Base-by-base conservation (phyloP, 2,797 vertebrate genomes). In the Limosa lapponica region DNA sequence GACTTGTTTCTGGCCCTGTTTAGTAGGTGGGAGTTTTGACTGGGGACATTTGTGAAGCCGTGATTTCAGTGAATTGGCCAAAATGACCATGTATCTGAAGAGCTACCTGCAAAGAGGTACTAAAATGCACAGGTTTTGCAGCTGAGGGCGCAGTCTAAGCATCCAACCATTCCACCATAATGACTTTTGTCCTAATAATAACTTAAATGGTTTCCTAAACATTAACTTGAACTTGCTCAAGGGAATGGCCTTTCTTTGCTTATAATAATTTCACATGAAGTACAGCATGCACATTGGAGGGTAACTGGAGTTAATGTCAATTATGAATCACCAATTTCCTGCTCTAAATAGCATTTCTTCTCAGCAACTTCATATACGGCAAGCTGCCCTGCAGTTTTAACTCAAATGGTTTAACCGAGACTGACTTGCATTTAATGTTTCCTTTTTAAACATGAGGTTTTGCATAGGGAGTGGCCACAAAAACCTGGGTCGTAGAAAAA, bases 161-260 rank as follows among this genome's bases (percentile, higher is more conserved):
- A 52, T 95, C 86, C 8, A n/a, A 86, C 91, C 91, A 85, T 87
- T 89, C 81, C 74, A 82, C 41, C 1, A 2, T 39, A 94, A 78
- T 89, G 91, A 84, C 91, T 96, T 91, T 93, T 64, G 71, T 93
- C 91, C 96, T 78, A 96, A 86, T 85, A 97, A 84, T 54, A 87
- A 43, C 67, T 92, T 74, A 87, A 96, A 95, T 85, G 86, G 64
- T 93, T 96, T 92, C 80, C 71, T 97, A 97, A 97, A 93, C 94
- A 95, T 95, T 96, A 97, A 96, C 96, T 95, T 90, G 86, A 93
- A 95, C 86, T 97, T 93, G 94, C 95, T 96, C 86, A 95, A 89
- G 94, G 95, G 96, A 94, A 94, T 70, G 86, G 91, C 88, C 86
- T 90, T 96, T 89, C 91, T 88, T 94, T 86, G 89, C 79, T 81